These are phyloP conservation scores for Danionella cerebrum DNA, from an alignment of 2,113 vertebrate species.

Conservation along the genomic window DNA sequence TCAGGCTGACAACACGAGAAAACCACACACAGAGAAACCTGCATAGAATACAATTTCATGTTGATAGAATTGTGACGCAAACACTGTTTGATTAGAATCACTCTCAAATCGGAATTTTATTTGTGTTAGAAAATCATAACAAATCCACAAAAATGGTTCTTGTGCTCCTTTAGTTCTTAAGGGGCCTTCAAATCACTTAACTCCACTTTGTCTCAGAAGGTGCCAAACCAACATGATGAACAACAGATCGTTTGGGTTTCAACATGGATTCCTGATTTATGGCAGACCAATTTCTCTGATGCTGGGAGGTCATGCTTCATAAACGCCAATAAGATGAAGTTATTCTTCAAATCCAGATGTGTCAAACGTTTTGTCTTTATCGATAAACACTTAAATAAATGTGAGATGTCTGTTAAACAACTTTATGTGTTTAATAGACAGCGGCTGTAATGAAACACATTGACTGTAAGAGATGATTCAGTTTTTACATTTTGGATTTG, in stretches of 20 bases:
- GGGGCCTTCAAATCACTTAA: slow-evolving; percentile 20
- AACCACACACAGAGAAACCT: not conserved
- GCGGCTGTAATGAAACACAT: no score
- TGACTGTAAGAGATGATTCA: no score
- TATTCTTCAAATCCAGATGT: slow-evolving; percentile 32
- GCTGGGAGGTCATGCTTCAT: slow-evolving; percentile 25
- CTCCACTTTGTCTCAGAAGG: slow-evolving; percentile 22
- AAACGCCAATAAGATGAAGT: slow-evolving; percentile 31
- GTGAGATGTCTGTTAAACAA: no score
- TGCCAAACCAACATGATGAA: slow-evolving; percentile 41
- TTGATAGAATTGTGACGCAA: slow-evolving; percentile 5
- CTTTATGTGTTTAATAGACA: no score
- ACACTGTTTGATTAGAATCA: not conserved
- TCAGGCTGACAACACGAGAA: not conserved
- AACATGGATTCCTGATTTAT: slow-evolving; percentile 11
- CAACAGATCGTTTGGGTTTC: slow-evolving; percentile 33
- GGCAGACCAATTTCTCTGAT: slow-evolving; percentile 32
- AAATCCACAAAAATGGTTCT: not conserved
- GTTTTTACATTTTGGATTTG: no score
- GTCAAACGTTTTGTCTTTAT: no score
- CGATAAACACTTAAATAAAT: no score
- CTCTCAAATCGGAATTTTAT: slow-evolving; percentile 7
- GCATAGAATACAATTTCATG: slow-evolving; percentile 20
- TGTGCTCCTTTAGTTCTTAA: slow-evolving; percentile 23
- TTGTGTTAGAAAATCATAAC: slow-evolving; percentile 2